phyloP scores from a whole-genome alignment of 2,888 invertebrate genomes.

The Quadroppia sp. region DNA sequence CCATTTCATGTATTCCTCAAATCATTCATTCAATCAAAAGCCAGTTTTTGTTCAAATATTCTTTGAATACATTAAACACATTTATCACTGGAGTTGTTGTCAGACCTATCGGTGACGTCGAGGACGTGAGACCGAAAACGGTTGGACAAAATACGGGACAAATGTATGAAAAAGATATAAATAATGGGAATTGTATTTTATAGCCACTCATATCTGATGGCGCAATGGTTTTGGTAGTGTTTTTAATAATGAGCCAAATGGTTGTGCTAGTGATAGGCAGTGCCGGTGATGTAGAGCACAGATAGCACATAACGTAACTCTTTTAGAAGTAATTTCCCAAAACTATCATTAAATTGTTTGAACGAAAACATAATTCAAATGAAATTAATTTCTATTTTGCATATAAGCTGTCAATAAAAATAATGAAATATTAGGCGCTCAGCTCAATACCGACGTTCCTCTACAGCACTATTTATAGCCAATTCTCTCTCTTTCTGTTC shows the following conservation, averaged over 20 bases:
- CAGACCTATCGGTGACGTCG: no score
- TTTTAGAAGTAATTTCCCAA: slow-evolving; percentile 24
- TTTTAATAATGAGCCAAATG: slow-evolving; percentile 19
- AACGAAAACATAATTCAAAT: no score
- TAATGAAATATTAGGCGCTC: background rate
- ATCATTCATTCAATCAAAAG: no score
- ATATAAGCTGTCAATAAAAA: slow-evolving; percentile 10
- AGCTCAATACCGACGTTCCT: no score
- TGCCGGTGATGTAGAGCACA: background rate
- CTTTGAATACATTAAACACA: slow-evolving; percentile 1
- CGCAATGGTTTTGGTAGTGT: background rate
- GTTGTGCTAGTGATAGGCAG: no score
- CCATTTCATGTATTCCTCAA: no score
- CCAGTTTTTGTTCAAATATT: no score
- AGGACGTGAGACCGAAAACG: no score
- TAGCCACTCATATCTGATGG: no score
- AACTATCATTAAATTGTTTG: background rate
- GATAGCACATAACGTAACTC: background rate
- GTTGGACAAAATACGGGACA: no score
- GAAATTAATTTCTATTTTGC: slow-evolving; percentile 7
- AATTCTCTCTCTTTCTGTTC: background rate
- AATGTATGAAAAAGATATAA: no score
- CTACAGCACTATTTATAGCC: background rate
- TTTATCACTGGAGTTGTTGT: background rate
- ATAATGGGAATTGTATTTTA: no score